phyloP scores from a whole-genome alignment of 2,888 invertebrate genomes.

The Volucella zonaria region DNA sequence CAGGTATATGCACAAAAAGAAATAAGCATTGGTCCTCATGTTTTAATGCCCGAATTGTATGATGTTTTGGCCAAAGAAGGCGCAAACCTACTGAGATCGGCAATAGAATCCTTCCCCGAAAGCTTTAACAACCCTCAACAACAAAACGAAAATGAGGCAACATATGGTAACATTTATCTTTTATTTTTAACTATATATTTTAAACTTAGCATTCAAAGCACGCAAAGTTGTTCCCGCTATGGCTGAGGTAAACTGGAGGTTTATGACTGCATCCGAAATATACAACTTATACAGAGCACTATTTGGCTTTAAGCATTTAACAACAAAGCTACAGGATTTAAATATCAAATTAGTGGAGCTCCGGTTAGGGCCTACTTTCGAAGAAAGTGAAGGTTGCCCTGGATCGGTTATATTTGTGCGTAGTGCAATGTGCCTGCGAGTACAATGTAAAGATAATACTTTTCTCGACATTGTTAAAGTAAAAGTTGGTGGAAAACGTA shows the following conservation, averaged over 20 bases:
- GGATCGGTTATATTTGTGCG: conserved; percentile 87
- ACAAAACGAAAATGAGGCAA: conserved; percentile 86
- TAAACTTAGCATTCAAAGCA: conserved; percentile 84
- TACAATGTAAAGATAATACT: conserved; percentile 87
- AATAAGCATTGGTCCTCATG: conserved; percentile 84
- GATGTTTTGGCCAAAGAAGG: conserved; percentile 87
- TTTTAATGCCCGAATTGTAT: conserved; percentile 87
- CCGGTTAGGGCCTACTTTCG: conserved; percentile 56
- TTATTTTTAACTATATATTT: not conserved
- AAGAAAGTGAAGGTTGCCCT: conserved; percentile 77
- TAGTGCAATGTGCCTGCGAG: conserved; percentile 84
- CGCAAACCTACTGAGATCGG: conserved; percentile 86
- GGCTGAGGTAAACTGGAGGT: conserved; percentile 86
- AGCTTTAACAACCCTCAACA: conserved; percentile 84
- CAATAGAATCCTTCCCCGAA: conserved; percentile 85
- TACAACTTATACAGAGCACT: conserved; percentile 89
- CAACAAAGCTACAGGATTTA: conserved; percentile 85
- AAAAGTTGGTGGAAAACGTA: conserved; percentile 87
- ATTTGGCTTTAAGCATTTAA: conserved; percentile 85
- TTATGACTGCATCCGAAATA: conserved; percentile 86
- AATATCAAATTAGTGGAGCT: conserved; percentile 86
- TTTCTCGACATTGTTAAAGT: conserved; percentile 87
- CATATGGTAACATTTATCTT: conserved; percentile 86
- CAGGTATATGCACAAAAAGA: conserved; percentile 84
- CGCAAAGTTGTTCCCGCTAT: conserved; percentile 87